Evolutionary conservation across 2,888 invertebrate genomes (phyloP).

Genomic region (Drosophila mimica): DNA sequence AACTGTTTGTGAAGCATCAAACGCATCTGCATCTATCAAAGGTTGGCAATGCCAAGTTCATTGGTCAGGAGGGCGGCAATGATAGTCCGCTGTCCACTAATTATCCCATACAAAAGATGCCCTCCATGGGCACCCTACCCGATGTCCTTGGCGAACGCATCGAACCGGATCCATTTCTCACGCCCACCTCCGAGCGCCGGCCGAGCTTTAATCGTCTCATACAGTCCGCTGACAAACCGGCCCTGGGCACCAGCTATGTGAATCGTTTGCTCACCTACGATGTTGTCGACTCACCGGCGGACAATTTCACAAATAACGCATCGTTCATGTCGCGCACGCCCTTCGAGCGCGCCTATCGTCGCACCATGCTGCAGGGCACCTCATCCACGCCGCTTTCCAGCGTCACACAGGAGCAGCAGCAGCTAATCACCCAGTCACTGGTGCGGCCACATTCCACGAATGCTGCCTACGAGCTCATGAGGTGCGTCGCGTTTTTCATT

Average conservation of each 20-base stretch:
- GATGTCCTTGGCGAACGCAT: slow-evolving; percentile 84
- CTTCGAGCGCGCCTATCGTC: slow-evolving; percentile 84
- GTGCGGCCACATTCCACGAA: slow-evolving; percentile 81
- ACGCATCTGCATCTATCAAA: slow-evolving; percentile 61
- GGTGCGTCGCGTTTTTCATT: slow-evolving; percentile 80
- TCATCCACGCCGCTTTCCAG: slow-evolving; percentile 78
- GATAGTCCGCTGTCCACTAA: slow-evolving; percentile 68
- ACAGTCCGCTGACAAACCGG: slow-evolving; percentile 78
- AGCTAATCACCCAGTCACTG: slow-evolving; percentile 26
- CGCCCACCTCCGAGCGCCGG: slow-evolving; percentile 83
- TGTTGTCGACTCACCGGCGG: slow-evolving; percentile 69
- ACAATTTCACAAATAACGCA: slow-evolving; percentile 65
- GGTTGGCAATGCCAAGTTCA: slow-evolving; percentile 85
- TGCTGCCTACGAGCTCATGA: slow-evolving; percentile 82
- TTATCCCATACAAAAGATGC: slow-evolving; percentile 85
- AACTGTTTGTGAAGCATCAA: slow-evolving; percentile 79
- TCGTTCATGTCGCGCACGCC: slow-evolving; percentile 84
- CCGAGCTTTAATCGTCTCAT: slow-evolving; percentile 72
- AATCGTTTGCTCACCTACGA: slow-evolving; percentile 73
- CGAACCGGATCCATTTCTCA: slow-evolving; percentile 84
- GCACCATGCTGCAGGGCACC: slow-evolving; percentile 82
- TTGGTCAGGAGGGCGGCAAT: slow-evolving; percentile 80
- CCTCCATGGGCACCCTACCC: slow-evolving; percentile 85
- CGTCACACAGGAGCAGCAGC: slow-evolving; percentile 50
- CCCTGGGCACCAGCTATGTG: slow-evolving; percentile 53